These are phyloP conservation scores for Nowickia ferox DNA, from an alignment of 2,888 invertebrate species.

Conservation along the genomic window DNA sequence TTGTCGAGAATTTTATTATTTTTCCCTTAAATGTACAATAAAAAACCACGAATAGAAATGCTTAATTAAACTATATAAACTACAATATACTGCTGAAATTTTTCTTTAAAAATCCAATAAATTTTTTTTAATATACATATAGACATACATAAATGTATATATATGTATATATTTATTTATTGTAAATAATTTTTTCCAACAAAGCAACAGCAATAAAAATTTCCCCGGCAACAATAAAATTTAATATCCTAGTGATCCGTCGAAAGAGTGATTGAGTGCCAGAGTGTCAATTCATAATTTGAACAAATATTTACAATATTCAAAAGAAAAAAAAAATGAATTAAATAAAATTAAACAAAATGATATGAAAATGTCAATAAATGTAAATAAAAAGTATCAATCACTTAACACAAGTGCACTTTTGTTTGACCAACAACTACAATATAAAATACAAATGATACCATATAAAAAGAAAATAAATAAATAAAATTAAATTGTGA, in stretches of 20 bases:
- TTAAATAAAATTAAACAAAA: constrained; percentile 29
- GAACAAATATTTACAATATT: constrained; percentile 33
- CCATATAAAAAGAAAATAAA: background rate
- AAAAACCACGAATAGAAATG: background rate
- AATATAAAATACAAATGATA: constrained; percentile 25
- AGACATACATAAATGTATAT: background rate
- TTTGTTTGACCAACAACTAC: constrained; percentile 23
- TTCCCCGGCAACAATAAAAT: constrained; percentile 3
- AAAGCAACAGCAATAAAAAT: background rate
- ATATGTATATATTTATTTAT: background rate
- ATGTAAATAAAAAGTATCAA: constrained; percentile 32
- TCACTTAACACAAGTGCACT: constrained; percentile 21
- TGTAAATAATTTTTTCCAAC: background rate
- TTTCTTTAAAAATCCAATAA: background rate
- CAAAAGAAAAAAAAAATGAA: no score
- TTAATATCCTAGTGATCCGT: background rate
- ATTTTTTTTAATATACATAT: background rate
- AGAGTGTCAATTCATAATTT: constrained; percentile 46
- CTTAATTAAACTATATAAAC: constrained; percentile 33
- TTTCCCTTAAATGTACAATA: constrained; percentile 23
- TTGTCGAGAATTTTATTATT: constrained; percentile 23
- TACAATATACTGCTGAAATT: background rate
- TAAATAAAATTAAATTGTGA: constrained; percentile 2
- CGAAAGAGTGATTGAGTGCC: constrained; percentile 11
- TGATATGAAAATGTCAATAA: constrained; percentile 25